Base-by-base conservation (phyloP, 92 coral and sea anemone species). In the Muricea muricata region DNA sequence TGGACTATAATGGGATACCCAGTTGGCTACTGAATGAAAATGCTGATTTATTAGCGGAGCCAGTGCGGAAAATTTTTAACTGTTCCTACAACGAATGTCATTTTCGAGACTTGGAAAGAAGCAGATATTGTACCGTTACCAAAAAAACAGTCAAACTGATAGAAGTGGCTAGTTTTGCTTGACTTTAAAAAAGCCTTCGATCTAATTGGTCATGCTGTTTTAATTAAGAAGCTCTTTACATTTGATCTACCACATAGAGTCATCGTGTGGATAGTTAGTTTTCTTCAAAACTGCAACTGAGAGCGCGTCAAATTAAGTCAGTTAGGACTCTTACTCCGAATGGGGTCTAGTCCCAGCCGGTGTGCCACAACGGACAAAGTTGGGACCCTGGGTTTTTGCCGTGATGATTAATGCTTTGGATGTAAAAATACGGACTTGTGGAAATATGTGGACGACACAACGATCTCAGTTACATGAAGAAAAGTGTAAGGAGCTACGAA, bases 11-110 rank as follows among this genome's bases (percentile, higher is more conserved):
- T n/a, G n/a, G n/a, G n/a, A n/a, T n/a, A n/a, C n/a, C n/a, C n/a
- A n/a, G n/a, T n/a, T n/a, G n/a, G n/a, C n/a, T 57, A 28, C 58
- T 89, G 37, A 89, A 89, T 39, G 89, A 89, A 47, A 84, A 89
- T 39, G 92, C 83, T 4, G 89, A 89, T 54, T 58, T n/a, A n/a
- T n/a, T n/a, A n/a, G n/a, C 78, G 6, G 75, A 84, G 42, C 56
- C n/a, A n/a, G n/a, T n/a, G n/a, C 78, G 11, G 46, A 17, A 71
- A 26, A 84, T 89, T 23, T 26, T 89, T 5, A 84, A 84, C 76
- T 15, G 65, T 83, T 88, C 87, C 21, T 88, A 39, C 45, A 24
- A 66, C 25, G 78, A 88, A n/a, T n/a, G n/a, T 63, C 48, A 85
- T 5, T 54, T 83, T 17, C 74, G 65, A 65, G 9, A n/a, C 78